Evolutionary conservation across 2,113 vertebrate genomes (phyloP).

Genomic region (Numenius arquata): DNA sequence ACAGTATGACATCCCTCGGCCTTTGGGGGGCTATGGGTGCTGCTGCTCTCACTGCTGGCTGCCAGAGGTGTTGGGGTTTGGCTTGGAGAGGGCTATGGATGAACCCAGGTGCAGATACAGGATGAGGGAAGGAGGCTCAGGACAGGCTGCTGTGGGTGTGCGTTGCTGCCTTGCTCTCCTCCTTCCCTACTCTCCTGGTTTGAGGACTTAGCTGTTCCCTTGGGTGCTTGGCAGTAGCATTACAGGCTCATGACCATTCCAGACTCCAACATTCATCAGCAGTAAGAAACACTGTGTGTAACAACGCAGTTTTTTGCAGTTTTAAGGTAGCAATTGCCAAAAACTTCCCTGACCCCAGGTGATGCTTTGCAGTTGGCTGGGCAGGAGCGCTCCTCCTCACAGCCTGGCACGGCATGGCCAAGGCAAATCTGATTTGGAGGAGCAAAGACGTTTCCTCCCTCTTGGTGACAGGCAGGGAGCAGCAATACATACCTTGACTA

Average conservation of each 20-base stretch:
- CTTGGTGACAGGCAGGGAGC: neutral
- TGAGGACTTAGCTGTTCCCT: neutral
- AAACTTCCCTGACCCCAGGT: neutral
- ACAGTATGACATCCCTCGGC: neutral
- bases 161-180: neutral
- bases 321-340: neutral
- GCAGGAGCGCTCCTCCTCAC: neutral
- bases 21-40: neutral
- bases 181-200: neutral
- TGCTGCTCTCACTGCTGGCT: neutral
- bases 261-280: neutral
- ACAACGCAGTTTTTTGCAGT: rapidly evolving
- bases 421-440: neutral
- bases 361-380: neutral
- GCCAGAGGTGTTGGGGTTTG: neutral
- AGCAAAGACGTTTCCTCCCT: neutral
- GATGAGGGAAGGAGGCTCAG: neutral
- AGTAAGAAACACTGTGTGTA: neutral
- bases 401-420: neutral
- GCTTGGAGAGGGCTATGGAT: neutral
- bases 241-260: neutral
- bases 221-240: neutral
- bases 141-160: neutral
- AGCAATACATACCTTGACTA: neutral
- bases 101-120: neutral